phyloP scores from a whole-genome alignment of 2,888 invertebrate genomes.

The Cephus pygmeus region DNA sequence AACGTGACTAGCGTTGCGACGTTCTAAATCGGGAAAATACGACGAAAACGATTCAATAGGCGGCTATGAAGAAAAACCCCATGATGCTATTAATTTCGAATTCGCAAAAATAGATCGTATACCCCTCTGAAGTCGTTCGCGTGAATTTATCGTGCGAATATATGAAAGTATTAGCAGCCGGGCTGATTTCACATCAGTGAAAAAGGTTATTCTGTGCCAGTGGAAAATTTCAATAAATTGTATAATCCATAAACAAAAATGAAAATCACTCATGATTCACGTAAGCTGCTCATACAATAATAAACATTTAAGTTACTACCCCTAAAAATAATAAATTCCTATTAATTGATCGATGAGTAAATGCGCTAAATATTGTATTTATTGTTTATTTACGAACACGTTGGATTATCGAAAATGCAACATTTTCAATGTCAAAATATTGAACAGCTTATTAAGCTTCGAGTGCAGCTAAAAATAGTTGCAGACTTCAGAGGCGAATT shows the following conservation, averaged over 20 bases:
- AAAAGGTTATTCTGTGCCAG: background rate
- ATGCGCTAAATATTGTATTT: background rate
- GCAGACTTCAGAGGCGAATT: background rate
- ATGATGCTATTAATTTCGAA: background rate
- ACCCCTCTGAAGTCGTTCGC: background rate
- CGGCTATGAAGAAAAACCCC: background rate
- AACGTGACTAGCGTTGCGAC: background rate
- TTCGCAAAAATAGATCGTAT: background rate
- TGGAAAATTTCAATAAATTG: background rate
- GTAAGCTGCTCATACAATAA: background rate
- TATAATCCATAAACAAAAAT: background rate
- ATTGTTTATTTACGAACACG: background rate
- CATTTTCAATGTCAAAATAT: background rate
- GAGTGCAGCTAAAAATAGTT: background rate
- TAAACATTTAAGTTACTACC: too few species aligned
- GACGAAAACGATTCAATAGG: background rate
- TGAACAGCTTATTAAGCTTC: background rate
- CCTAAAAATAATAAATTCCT: background rate
- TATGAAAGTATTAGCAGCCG: background rate
- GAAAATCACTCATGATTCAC: background rate
- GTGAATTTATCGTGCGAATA: background rate
- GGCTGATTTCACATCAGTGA: background rate
- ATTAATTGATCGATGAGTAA: background rate
- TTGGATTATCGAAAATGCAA: background rate
- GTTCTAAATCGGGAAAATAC: background rate